These are phyloP conservation scores for Macroramphosus scolopax DNA, from an alignment of 2,797 vertebrate species.

Conservation along the genomic window DNA sequence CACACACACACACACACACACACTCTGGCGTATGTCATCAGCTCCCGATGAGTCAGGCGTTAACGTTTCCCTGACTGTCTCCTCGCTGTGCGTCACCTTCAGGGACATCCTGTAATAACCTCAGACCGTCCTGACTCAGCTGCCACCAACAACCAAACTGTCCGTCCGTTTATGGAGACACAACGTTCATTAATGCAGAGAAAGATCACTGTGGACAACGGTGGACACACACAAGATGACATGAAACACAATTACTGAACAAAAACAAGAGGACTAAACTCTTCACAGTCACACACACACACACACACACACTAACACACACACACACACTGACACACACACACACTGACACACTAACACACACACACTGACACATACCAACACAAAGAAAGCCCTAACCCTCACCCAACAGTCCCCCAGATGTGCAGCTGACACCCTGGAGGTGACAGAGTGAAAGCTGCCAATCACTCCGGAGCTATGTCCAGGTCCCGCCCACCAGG, in stretches of 20 bases:
- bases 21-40: no score
- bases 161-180: no score
- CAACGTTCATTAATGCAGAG: no score
- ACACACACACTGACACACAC: constrained; percentile 29
- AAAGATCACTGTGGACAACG: no score
- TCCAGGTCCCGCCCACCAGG: constrained; percentile 38
- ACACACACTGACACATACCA: constrained; percentile 13
- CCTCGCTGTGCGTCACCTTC: constrained; percentile 61
- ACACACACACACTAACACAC: constrained; percentile 8
- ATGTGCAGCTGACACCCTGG: constrained; percentile 39
- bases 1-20: constrained; percentile 9
- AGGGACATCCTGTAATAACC: no score
- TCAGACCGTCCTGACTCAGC: no score
- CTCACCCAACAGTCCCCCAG: constrained; percentile 47
- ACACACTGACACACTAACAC: constrained; percentile 21
- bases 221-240: no score
- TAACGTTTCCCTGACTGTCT: constrained; percentile 57
- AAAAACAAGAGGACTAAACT: no score
- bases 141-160: no score
- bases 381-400: no score
- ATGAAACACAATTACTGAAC: no score
- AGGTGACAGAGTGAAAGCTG: constrained; percentile 22
- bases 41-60: constrained; percentile 59
- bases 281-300: constrained; percentile 29
- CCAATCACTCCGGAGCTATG: constrained; percentile 38